A percentile compares a stretch with the other conserved stretches of the same genome.
Evolutionary conservation across 2,797 vertebrate species (phyloP).

Genomic region (Corythornis leucogaster): DNA sequence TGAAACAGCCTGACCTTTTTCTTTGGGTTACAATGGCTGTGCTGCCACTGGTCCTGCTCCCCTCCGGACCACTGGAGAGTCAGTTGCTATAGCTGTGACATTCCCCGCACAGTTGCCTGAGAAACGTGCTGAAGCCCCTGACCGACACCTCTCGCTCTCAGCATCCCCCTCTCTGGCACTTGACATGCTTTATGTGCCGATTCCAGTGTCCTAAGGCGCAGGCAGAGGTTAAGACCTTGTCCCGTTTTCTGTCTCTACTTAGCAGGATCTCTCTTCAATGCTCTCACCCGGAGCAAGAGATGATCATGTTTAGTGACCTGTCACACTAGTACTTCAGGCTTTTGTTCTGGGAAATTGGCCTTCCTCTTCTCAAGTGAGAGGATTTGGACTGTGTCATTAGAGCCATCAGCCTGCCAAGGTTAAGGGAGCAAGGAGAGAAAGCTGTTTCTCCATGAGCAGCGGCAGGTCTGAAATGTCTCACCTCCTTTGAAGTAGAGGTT

Average conservation of each 20-base stretch:
- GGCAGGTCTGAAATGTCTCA: neutral
- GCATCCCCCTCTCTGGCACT: neutral
- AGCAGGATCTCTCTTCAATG: slow-evolving; percentile 26
- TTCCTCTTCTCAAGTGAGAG: slow-evolving; percentile 56
- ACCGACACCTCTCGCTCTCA: neutral
- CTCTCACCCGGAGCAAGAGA: slow-evolving; percentile 33
- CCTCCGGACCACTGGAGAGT: neutral
- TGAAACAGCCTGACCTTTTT: neutral
- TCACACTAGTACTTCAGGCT: slow-evolving; percentile 71
- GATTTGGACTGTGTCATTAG: slow-evolving; percentile 1
- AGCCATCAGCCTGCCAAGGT: neutral
- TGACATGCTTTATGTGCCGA: neutral
- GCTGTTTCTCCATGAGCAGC: neutral
- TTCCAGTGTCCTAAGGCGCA: neutral
- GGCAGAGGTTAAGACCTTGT: slow-evolving; percentile 50
- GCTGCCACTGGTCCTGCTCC: neutral
- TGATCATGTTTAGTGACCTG: slow-evolving; percentile 69
- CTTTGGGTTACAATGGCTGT: neutral
- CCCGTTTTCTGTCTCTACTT: slow-evolving; percentile 34
- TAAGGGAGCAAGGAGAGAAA: neutral
- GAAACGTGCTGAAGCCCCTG: neutral
- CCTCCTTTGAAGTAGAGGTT: neutral
- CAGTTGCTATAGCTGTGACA: slow-evolving; percentile 4
- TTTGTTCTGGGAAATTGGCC: slow-evolving; percentile 72
- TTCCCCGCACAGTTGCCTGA: slow-evolving; percentile 34